These are phyloP conservation scores for Cosmopolites sordidus DNA, from an alignment of 2,888 invertebrate genomes.

Conservation along the genomic window DNA sequence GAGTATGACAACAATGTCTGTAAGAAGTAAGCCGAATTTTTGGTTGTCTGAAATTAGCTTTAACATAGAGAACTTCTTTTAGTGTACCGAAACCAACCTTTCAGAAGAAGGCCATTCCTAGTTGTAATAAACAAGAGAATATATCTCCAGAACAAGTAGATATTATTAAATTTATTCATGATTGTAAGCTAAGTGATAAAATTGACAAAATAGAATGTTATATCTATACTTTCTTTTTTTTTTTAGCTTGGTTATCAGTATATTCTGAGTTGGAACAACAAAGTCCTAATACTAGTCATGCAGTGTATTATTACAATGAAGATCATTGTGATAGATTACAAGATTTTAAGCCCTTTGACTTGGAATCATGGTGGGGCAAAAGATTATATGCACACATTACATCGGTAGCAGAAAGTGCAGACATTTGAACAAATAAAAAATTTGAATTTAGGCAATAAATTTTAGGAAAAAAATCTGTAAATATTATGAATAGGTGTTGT, in stretches of 20 bases:
- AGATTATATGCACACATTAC: constrained; percentile 81
- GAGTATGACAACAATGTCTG: constrained; percentile 62
- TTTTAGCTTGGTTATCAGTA: constrained; percentile 61
- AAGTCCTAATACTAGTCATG: constrained; percentile 44
- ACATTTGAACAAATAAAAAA: background rate
- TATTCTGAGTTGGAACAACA: constrained; percentile 44
- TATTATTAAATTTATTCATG: constrained; percentile 79
- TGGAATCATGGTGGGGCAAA: constrained; percentile 89
- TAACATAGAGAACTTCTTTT: constrained; percentile 30
- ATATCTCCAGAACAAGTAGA: constrained; percentile 80
- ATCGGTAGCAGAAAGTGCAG: constrained; percentile 53
- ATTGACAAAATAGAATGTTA: background rate
- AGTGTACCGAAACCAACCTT: constrained; percentile 81
- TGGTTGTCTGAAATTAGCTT: constrained; percentile 10
- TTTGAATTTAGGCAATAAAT: background rate
- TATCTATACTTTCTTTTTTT: constrained; percentile 41
- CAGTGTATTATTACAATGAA: constrained; percentile 65
- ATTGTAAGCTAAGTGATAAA: constrained; percentile 72
- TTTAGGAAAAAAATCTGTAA: background rate
- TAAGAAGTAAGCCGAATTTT: constrained; percentile 53
- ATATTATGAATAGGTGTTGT: background rate
- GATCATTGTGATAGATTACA: constrained; percentile 63
- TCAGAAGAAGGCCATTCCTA: constrained; percentile 52
- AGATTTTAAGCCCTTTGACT: constrained; percentile 85
- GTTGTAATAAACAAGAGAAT: constrained; percentile 54